These are phyloP conservation scores for Mellilla xanthometata DNA, from an alignment of 2,888 invertebrate species.

Conservation along the genomic window DNA sequence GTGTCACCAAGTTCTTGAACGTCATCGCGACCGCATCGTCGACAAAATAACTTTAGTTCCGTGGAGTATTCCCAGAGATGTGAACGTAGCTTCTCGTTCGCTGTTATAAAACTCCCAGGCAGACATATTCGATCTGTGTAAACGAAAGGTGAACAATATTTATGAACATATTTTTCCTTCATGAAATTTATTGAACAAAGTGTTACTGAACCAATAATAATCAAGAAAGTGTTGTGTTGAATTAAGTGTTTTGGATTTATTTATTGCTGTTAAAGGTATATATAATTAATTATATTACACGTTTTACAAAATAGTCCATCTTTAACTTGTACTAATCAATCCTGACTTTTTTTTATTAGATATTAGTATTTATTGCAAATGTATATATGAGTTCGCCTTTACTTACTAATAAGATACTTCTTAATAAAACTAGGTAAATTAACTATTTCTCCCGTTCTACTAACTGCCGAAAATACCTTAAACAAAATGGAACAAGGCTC, in stretches of 20 bases:
- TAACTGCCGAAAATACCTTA: no score
- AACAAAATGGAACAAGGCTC: background rate
- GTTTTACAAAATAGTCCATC: no score
- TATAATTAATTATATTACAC: no score
- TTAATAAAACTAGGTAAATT: no score
- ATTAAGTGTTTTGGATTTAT: background rate
- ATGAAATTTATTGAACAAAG: conserved; percentile 9
- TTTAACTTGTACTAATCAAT: no score
- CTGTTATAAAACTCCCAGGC: conserved; percentile 13
- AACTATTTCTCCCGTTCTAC: no score
- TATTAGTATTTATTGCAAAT: no score
- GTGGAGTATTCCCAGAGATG: conserved; percentile 54
- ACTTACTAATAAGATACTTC: no score
- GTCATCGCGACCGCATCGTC: conserved; percentile 44
- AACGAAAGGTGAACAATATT: conserved; percentile 21
- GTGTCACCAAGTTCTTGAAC: conserved; percentile 33
- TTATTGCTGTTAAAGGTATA: background rate
- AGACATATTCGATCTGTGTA: conserved; percentile 23
- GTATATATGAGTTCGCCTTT: no score
- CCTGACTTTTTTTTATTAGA: no score
- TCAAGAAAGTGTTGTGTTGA: conserved; percentile 4
- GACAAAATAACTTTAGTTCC: conserved; percentile 71
- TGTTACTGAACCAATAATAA: conserved; percentile 1
- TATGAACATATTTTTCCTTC: conserved; percentile 10
- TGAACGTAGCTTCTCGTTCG: conserved; percentile 50